Base-by-base conservation (phyloP, 2,797 vertebrate genomes). In the Megaceryle alcyon region DNA sequence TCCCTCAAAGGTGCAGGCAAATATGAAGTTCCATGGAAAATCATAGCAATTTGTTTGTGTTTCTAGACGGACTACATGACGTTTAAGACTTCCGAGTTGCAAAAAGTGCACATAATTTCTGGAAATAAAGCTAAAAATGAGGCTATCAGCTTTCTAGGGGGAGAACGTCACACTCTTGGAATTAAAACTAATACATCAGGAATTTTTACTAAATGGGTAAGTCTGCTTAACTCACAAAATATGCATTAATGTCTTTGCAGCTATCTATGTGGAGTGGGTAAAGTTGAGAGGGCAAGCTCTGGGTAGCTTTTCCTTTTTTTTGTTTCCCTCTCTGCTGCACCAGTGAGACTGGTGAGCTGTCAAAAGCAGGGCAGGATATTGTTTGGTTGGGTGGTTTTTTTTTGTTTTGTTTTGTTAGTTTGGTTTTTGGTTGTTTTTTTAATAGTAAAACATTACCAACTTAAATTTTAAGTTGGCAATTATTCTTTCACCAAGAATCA, bases 61-160 rank as follows among this genome's bases (percentile, higher is more conserved):
- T 90, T 73, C n/a, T 43, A 98, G 97, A 96, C 90, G 1, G 22
- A 1, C 37, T 97, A 97, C 82, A 14, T 75, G 54, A 77, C 12
- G 4, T 86, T 95, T 60, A 31, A 87, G 21, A 9, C 64, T 29
- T 88, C 79, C 17, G 4, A 26, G 29, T 8, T 97, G 70, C 6
- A 25, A 12, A 35, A 29, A 29, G 1, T 96, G 35, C 1, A 0
- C 1, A 1, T 98, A 90, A 6, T 0, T 20, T 86, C 39, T 87
- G 86, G 13, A 82, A 39, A 0, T 31, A 0, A 0, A 5, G 31
- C 0, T 14, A 0, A 0, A 23, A 17, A 0, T 2, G 0, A 8
- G 26, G 0, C 0, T 19, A 4, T 78, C 18, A 0, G 0, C 0
- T 16, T 63, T 15, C 1, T 0, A 25, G 14, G 6, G 2, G 2